Conservation (phyloP, 2,113 vertebrate genomes). For the Tragulus kanchil region DNA sequence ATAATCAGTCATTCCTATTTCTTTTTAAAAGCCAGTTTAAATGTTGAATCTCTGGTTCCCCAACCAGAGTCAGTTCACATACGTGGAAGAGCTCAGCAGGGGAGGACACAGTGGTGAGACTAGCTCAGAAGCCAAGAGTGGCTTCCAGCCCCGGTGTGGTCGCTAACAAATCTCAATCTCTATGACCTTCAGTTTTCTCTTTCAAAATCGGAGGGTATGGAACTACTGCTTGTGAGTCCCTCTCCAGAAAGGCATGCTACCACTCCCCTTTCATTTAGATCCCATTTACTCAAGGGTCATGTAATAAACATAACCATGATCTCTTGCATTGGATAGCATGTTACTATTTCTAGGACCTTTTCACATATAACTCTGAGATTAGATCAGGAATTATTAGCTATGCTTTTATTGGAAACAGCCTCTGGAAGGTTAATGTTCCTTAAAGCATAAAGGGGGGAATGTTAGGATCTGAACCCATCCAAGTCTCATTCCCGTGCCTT, state of each 20-base stretch:
- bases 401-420: slow-evolving; percentile 5
- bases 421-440: background rate
- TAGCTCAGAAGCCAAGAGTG: background rate
- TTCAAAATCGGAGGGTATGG: background rate
- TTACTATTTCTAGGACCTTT: background rate
- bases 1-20: background rate
- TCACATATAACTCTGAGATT: background rate
- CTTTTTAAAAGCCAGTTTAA: background rate
- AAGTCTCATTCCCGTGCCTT: background rate
- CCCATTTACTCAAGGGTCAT: background rate
- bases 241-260: background rate
- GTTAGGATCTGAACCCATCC: background rate
- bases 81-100: background rate
- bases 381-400: background rate
- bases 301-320: background rate
- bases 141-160: background rate
- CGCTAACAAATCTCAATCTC: background rate
- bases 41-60: background rate
- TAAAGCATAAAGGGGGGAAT: background rate
- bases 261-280: background rate
- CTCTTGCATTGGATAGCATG: background rate
- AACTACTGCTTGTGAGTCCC: background rate
- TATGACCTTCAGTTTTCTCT: background rate
- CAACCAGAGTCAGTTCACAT: background rate
- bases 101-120: background rate